Conservation (phyloP, 2,113 vertebrate species). For the Pachypanchax playfairii region DNA sequence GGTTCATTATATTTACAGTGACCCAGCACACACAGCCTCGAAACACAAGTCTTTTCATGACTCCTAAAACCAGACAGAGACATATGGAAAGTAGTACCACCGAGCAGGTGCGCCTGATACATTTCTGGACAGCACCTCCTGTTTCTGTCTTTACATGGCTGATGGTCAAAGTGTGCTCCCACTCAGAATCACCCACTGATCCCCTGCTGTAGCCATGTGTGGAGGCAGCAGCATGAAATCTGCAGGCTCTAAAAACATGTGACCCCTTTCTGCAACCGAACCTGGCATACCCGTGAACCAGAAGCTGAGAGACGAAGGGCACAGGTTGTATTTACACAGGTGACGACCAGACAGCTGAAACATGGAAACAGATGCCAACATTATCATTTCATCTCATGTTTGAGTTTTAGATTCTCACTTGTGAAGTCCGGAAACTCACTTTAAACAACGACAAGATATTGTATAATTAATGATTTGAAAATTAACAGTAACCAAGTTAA, state of each 20-base stretch:
- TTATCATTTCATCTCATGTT: neutral
- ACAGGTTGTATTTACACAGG: conserved; percentile 47
- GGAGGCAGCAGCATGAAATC: conserved; percentile 28
- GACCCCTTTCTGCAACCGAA: conserved; percentile 42
- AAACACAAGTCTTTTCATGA: conserved; percentile 24
- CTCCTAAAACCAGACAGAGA: conserved; percentile 18
- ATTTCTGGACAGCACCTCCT: conserved; percentile 9
- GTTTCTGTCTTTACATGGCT: conserved; percentile 29
- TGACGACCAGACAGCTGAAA: conserved; percentile 13
- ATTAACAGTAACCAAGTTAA: neutral
- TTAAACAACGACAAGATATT: no score
- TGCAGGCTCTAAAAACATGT: conserved; percentile 58
- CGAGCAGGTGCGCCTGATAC: conserved; percentile 34
- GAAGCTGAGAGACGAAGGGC: conserved; percentile 24
- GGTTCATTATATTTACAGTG: conserved; percentile 45
- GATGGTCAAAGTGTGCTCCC: conserved; percentile 24
- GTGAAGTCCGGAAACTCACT: no score
- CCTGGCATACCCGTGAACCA: conserved; percentile 32
- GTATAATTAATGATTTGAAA: neutral
- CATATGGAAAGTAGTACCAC: neutral
- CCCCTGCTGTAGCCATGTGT: conserved; percentile 38
- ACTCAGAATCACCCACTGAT: conserved; percentile 19
- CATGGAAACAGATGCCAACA: neutral
- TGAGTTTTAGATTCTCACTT: neutral
- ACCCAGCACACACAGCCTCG: conserved; percentile 37